Evolutionary conservation across 2,113 vertebrate species (phyloP), one percentile per base, ranked within the genome.

Genomic region (Psettodes erumei): DNA sequence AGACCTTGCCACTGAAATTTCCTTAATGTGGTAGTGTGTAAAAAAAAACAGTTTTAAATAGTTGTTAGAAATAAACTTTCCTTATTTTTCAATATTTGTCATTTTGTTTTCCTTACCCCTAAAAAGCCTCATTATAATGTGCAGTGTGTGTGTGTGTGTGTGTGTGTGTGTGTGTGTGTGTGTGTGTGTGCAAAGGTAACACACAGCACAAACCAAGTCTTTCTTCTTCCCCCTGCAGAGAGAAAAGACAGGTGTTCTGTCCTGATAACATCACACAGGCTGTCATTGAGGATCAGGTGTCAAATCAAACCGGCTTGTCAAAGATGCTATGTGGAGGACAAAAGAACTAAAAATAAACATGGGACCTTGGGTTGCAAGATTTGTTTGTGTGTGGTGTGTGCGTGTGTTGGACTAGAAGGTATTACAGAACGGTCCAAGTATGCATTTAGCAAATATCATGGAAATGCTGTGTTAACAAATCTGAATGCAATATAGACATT

Each of bases 241-340:
- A 30, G 3, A 25, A 38, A 69, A 65, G 21, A 70, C 76, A 47
- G 27, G 64, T 50, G 54, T 50, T 35, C 6, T 33, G 10, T 5
- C 9, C n/a, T 48, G 69, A 62, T 63, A 8, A 35, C 25, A 32
- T 62, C 60, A 35, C 47, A 15, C 1, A n/a, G 23, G 30, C 3
- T 58, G 13, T 2, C 3, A 19, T 10, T 12, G 27, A 38, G 19
- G 12, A 19, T 27, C 58, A 42, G 6, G 4, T 33, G 21, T 5
- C 19, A 37, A 16, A 18, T n/a, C 48, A 77, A 70, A 54, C 13
- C 54, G 4, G 27, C 11, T 13, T 2, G 18, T 54, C 32, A 35
- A 25, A 27, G 2, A 15, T 0, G 6, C n/a, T 43, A 23, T 28
- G 10, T 12, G 33, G 12, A 59, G 1, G 25, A 61, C 16, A 19